Evolutionary conservation across 1,140 invertebrate species (phyloP).

Genomic region (Gonioctena quinquepunctata): DNA sequence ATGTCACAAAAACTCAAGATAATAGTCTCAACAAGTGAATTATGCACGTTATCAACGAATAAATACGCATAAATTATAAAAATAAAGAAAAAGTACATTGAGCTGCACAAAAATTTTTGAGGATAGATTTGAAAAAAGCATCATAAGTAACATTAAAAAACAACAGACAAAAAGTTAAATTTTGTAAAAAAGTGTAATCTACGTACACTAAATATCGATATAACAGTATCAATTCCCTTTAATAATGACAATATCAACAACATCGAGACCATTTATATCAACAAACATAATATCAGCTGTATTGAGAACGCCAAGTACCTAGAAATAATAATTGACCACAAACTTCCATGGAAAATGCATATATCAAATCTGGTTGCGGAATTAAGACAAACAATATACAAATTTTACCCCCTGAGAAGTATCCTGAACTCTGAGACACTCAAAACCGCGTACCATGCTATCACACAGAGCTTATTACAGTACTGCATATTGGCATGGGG

Average conservation of each 20-base stretch:
- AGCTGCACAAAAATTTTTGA: no score
- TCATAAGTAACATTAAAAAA: no score
- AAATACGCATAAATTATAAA: no score
- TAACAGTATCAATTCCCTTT: neutral
- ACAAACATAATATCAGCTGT: neutral
- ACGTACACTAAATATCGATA: no score
- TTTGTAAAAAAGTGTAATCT: no score
- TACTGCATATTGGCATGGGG: neutral
- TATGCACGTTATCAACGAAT: no score
- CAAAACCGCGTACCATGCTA: neutral
- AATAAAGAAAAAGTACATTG: no score
- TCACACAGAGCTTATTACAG: neutral
- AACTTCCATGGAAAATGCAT: neutral
- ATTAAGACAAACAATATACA: neutral
- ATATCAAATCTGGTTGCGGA: neutral
- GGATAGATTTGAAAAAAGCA: no score
- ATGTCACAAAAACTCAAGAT: no score
- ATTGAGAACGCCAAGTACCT: neutral
- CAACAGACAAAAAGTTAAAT: no score
- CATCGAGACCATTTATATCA: neutral
- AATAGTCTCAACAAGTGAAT: no score
- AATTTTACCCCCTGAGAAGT: neutral
- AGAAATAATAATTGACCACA: neutral
- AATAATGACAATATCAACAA: neutral
- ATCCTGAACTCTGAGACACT: neutral